Evolutionary conservation across 1,140 invertebrate species (phyloP), one percentile per base, ranked within the genome.

Genomic region (Lycorma delicatula): DNA sequence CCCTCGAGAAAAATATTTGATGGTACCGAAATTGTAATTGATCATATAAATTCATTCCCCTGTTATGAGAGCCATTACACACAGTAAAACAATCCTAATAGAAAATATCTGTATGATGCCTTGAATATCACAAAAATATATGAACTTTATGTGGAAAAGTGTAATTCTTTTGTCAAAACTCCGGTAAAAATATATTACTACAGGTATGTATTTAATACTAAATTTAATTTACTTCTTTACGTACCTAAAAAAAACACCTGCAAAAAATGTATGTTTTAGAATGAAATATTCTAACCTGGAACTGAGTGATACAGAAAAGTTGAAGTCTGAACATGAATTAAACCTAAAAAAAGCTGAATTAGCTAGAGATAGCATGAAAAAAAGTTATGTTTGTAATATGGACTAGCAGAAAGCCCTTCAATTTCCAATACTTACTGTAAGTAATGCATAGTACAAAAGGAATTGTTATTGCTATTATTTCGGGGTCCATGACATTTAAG

Each of bases 171-270:
- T 20, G 13, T 18, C 5, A 52, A 25, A 52, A 2, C 12, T 29
- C 22, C 49, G 13, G 28, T 52, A 28, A 52, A 52, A 52, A 25
- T 26, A 4, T 27, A 28, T 52, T 27, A 27, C 20, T 52, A 52
- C 49, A 26, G 49, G 28, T 52, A 29, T 27, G 25, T 52, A 34
- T 52, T 26, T 52, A 52, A 52, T 52, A 28, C 49, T 27, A 28
- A 52, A 52, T 27, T 29, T 20, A 52, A 52, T 20, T 28, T 52
- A 20, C 27, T 18, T 52, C 28, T 52, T 34, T 34, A 27, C 18
- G 27, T 34, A 52, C 25, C 49, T 34, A 52, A 34, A 52, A 26
- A 52, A 28, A 26, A 28, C 26, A 52, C 49, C 27, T 52, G 49
- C 25, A 52, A 52, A 34, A 52, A 52, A 28, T 52, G 49, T 28